Evolutionary conservation across 2,113 vertebrate genomes (phyloP).

Genomic region (Acrocephalus kingi): DNA sequence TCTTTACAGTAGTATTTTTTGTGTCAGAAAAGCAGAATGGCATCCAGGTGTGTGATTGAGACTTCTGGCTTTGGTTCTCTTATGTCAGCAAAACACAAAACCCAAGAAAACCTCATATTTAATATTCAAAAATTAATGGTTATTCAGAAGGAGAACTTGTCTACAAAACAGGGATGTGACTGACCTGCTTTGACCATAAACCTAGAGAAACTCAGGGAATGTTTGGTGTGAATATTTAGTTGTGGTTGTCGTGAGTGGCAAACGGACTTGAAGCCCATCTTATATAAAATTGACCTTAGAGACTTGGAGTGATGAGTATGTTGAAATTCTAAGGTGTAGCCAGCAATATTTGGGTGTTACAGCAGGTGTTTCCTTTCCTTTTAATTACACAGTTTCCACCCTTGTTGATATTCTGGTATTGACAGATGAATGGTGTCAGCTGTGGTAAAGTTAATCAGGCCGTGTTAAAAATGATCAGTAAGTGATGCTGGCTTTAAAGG

Average conservation of each 20-base stretch:
- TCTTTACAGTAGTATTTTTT: background rate
- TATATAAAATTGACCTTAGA: background rate
- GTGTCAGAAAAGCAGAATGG: background rate
- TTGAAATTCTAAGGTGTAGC: background rate
- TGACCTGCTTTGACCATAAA: background rate
- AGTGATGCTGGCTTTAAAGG: background rate
- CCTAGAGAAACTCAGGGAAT: background rate
- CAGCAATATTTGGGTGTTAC: background rate
- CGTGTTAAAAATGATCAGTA: background rate
- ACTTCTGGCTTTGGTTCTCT: background rate
- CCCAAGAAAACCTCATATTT: background rate
- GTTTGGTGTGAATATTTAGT: background rate
- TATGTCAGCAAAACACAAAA: background rate
- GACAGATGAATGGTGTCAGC: slow-evolving; percentile 19
- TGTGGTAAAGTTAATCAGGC: slow-evolving; percentile 6
- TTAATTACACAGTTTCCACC: background rate
- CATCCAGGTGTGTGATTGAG: background rate
- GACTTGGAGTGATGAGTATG: accelerated
- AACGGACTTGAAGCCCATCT: background rate
- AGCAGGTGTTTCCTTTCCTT: background rate
- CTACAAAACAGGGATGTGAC: background rate
- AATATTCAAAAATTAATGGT: background rate
- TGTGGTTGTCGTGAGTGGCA: background rate
- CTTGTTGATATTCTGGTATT: background rate
- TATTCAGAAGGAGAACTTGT: background rate